Conservation (phyloP, 2,888 invertebrate species). For the Papilio protenor region DNA sequence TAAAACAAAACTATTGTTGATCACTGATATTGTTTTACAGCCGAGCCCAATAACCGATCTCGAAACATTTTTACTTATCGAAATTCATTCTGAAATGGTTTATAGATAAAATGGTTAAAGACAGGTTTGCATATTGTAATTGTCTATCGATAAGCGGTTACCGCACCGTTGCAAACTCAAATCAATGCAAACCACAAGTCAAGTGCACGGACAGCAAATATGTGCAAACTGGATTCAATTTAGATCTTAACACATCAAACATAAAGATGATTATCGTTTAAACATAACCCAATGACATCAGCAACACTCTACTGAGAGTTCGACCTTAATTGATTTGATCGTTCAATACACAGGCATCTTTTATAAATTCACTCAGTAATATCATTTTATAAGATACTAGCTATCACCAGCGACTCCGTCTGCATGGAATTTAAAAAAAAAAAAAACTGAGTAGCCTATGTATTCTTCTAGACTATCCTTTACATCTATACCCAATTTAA, state of each 20-base stretch:
- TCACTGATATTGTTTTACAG: neutral
- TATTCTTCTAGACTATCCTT: too few species aligned
- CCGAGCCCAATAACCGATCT: neutral
- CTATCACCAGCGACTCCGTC: too few species aligned
- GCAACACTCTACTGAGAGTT: neutral
- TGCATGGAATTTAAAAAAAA: too few species aligned
- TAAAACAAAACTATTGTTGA: neutral
- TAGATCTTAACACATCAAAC: neutral
- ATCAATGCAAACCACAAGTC: conserved; percentile 31
- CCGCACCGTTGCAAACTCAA: conserved; percentile 26
- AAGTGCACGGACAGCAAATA: conserved; percentile 33
- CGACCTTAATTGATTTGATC: conserved; percentile 24
- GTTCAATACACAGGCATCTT: neutral
- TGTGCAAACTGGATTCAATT: neutral
- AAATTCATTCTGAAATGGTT: neutral
- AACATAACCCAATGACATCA: neutral
- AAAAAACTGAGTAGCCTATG: too few species aligned
- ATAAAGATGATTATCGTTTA: conserved; percentile 9
- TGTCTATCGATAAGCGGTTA: conserved; percentile 4
- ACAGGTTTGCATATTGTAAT: neutral
- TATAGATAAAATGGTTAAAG: neutral
- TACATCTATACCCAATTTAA: too few species aligned
- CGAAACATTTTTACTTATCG: neutral
- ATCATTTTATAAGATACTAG: neutral
- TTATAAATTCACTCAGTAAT: conserved; percentile 2